Evolutionary conservation across 2,888 invertebrate species (phyloP), one percentile per base, ranked within the genome.

Genomic region (Andrena hattorfiana): DNA sequence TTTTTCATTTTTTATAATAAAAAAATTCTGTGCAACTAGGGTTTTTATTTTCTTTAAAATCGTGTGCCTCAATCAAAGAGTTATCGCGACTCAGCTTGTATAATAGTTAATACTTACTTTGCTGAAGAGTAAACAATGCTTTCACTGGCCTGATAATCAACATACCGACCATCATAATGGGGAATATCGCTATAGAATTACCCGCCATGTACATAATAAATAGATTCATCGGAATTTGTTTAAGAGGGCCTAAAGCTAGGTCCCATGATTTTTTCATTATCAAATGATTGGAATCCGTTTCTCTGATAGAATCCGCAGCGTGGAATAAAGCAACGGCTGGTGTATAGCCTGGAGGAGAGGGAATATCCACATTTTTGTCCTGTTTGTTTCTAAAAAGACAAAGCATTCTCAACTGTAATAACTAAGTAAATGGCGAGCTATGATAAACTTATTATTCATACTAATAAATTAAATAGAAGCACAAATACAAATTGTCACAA

Each of bases 161-260:
- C 99, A 99, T 99, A 60, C 99, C 99, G 8, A 99, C 99, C 99
- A 99, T 99, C 99, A 99, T 99, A 66, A 99, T 99, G 0, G 99
- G 99, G 92, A 99, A 99, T 90, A 99, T 99, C 0, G 99, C 99
- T 91, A 99, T 99, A 0, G 99, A 99, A 94, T 98, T 99, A 23
- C 99, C 99, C 72, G 99, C 99, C 99, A 99, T 99, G 94, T 99
- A 99, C 99, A 99, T 99, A 81, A 99, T 98, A 94, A 99, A 99
- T 83, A 99, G 95, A 94, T 99, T 99, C 99, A 99, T 99, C 0
- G 99, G 99, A 87, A 98, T 98, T 95, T 98, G 99, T 94, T 99
- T 99, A 48, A 99, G 94, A 2, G 99, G 99, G 0, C 98, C 99
- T 23, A 99, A 94, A 0, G 99, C 99, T 70, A 99, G 96, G 93